Base-by-base conservation (phyloP, 2,888 invertebrate genomes). In the Oscheius sp. region DNA sequence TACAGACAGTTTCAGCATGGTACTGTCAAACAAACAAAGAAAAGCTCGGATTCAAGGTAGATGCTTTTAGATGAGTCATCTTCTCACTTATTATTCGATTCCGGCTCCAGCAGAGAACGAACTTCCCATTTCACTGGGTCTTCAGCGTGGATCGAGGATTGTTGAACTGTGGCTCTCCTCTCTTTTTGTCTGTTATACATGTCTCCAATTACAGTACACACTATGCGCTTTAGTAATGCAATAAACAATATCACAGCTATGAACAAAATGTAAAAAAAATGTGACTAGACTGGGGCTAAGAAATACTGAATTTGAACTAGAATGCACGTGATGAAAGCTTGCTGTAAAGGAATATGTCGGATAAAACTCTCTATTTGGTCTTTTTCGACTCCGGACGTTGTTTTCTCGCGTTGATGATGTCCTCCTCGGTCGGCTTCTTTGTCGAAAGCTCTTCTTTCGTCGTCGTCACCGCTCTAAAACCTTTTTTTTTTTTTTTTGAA, bases 401-500 rank as follows among this genome's bases (percentile, higher is more conserved):
- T 55, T 55, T 58, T 33, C n/a, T 57, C 13, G 21, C 47, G 73
- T 76, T 73, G 75, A 75, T 57, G 65, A 74, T 5, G 63, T 79
- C 79, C 9, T 72, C 62, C 62, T 70, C 48, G 57, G 13, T 76
- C 4, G 60, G 55, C 3, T 73, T 73, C 42, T 76, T 76, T 42
- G 73, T 75, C 3, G 73, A 74, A 10, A 79, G 60, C 4, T 76
- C 78, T 48, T 76, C 51, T 60, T 77, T 79, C 11, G 81, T 81
- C 9, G 78, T 73, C n/a, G 77, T 75, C 0, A 81, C 78, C 4
- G 81, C 81, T 74, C 81, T 81, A 72, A 59, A 73, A 75, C n/a
- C 2, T 10, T 13, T 11, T 42, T 62, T 9, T 37, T n/a, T 55
- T 1, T 33, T n/a, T n/a, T n/a, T n/a, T n/a, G n/a, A n/a, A n/a